Evolutionary conservation across 2,797 vertebrate genomes (phyloP).

Genomic region (Meda fulgida): DNA sequence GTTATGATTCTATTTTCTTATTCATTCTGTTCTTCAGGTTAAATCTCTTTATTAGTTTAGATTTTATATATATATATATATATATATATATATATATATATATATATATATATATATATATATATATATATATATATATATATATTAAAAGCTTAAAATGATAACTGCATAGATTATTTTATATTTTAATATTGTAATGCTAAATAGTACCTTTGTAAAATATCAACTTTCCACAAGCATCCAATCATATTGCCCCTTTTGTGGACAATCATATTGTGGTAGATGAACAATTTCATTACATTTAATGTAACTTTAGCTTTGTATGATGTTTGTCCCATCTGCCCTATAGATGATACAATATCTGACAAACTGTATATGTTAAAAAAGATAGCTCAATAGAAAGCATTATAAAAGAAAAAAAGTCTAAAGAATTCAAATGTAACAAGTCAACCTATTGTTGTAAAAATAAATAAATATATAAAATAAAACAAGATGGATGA

Average conservation of each 20-base stretch:
- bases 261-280: background rate
- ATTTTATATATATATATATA: too few species aligned
- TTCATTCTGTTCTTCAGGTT: background rate
- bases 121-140: too few species aligned
- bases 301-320: background rate
- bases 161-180: background rate
- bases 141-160: background rate
- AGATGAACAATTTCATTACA: background rate
- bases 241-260: background rate
- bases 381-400: background rate
- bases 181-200: background rate
- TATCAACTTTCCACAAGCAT: background rate
- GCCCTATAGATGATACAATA: background rate
- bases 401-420: background rate
- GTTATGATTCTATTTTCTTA: background rate
- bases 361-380: background rate
- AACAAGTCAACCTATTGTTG: constrained; percentile 13
- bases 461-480: constrained; percentile 18
- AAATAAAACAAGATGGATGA: constrained; percentile 2
- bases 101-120: too few species aligned
- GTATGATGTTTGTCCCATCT: background rate
- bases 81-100: too few species aligned
- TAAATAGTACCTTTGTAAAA: background rate
- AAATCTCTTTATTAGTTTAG: background rate
- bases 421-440: background rate